These are phyloP conservation scores for Sabatieria punctata DNA, from an alignment of 2,888 invertebrate genomes.

Conservation along the genomic window DNA sequence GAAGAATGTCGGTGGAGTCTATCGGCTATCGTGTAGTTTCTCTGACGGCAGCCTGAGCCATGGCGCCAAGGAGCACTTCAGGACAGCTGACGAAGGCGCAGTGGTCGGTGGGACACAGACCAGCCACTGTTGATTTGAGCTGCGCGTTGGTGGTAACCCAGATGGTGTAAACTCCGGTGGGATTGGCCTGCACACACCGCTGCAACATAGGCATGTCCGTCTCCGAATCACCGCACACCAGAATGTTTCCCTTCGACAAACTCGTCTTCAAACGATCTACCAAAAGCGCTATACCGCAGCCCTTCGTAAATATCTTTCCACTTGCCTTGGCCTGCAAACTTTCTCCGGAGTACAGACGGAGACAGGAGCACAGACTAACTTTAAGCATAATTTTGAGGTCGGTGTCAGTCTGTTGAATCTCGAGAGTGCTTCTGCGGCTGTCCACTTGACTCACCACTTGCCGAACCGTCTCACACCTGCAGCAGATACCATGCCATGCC, in stretches of 20 bases:
- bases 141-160: too few relatives aligned
- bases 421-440: too few relatives aligned
- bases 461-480: conserved; percentile 15
- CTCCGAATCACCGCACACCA: conserved; percentile 28
- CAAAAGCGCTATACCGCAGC: conserved; percentile 6
- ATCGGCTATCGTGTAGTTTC: too few relatives aligned
- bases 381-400: conserved; percentile 26
- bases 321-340: conserved; percentile 2
- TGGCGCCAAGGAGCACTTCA: conserved; percentile 28
- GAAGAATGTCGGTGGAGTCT: too few relatives aligned
- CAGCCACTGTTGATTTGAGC: too few relatives aligned
- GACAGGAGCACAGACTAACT: conserved; percentile 11
- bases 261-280: conserved; percentile 3
- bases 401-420: conserved; percentile 19
- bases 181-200: conserved; percentile 22
- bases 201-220: conserved; percentile 29
- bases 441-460: conserved; percentile 23
- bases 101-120: too few relatives aligned
- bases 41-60: too few relatives aligned
- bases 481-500: too few relatives aligned
- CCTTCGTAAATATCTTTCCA: conserved; percentile 6
- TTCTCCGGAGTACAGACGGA: too few relatives aligned
- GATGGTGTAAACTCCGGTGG: conserved; percentile 23
- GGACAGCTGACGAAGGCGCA: conserved; percentile 29
- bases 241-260: conserved; percentile 21